Conservation (phyloP, 2,797 vertebrate genomes). For the Pseudomugil gertrudae region DNA sequence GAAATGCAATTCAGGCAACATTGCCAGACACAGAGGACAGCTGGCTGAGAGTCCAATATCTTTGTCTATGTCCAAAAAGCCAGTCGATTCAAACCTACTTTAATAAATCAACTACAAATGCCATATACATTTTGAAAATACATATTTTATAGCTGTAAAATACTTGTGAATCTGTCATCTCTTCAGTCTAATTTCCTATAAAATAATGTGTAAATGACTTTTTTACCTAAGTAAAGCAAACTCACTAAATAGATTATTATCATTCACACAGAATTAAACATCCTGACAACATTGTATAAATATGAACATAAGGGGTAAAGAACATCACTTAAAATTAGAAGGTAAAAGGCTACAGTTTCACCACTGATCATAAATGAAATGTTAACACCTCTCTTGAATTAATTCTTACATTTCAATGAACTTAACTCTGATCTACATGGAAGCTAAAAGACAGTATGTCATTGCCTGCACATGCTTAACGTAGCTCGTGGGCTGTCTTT, state of each 20-base stretch:
- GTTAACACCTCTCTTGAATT: neutral
- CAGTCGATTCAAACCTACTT: constrained; percentile 40
- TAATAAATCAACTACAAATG: constrained; percentile 16
- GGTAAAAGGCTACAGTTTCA: too few species aligned
- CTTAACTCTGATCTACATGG: neutral
- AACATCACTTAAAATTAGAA: too few species aligned
- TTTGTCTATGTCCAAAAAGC: constrained; percentile 42
- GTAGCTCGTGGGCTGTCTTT: neutral
- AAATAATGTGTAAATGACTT: too few species aligned
- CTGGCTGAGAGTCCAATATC: constrained; percentile 39
- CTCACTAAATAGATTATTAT: too few species aligned
- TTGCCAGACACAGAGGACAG: constrained; percentile 53
- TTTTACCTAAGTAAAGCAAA: too few species aligned
- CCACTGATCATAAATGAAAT: neutral
- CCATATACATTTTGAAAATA: constrained; percentile 4
- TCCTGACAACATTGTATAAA: too few species aligned
- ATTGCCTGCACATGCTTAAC: too few species aligned
- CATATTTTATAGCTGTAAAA: constrained; percentile 19
- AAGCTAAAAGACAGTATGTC: neutral
- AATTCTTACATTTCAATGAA: neutral
- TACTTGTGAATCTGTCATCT: constrained; percentile 30
- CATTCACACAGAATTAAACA: too few species aligned
- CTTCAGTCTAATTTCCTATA: constrained; percentile 13
- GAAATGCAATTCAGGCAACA: constrained; percentile 62
- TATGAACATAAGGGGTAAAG: too few species aligned